Conservation (phyloP, 2,888 invertebrate genomes). For the Trichacis sp. region DNA sequence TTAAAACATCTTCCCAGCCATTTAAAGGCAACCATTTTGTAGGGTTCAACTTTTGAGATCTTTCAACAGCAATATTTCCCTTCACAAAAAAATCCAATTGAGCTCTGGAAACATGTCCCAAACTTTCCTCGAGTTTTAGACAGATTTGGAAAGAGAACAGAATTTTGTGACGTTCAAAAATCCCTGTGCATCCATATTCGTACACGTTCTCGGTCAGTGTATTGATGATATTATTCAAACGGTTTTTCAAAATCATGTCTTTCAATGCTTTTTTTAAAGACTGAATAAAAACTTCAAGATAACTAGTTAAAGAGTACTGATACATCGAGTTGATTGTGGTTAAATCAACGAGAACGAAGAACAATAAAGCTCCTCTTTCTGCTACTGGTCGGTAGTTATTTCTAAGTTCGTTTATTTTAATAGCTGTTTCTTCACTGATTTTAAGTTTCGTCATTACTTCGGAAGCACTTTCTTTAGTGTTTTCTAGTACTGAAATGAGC, state of each 20-base stretch:
- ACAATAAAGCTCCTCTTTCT: constrained; percentile 87
- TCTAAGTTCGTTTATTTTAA: constrained; percentile 84
- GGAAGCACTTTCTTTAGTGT: constrained; percentile 87
- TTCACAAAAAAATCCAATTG: constrained; percentile 94
- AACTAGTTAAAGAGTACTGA: constrained; percentile 89
- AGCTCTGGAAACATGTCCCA: constrained; percentile 74
- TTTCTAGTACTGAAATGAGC: constrained; percentile 86
- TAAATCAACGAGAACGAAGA: constrained; percentile 92
- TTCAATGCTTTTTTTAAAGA: constrained; percentile 87
- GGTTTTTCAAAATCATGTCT: constrained; percentile 79
- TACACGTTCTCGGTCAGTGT: constrained; percentile 90
- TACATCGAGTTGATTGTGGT: constrained; percentile 91
- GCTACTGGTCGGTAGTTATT: constrained; percentile 90
- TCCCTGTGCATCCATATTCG: constrained; percentile 91
- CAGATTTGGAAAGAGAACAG: constrained; percentile 93
- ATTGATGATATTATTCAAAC: constrained; percentile 85
- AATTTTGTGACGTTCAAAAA: constrained; percentile 92
- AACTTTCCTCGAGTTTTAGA: constrained; percentile 82
- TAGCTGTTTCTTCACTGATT: constrained; percentile 80
- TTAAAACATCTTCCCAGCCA: constrained; percentile 88
- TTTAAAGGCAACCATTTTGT: constrained; percentile 79
- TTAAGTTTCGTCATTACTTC: constrained; percentile 84
- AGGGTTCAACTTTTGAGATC: constrained; percentile 76
- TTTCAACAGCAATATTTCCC: constrained; percentile 84
- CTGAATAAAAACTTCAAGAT: constrained; percentile 85